Base-by-base conservation (phyloP, 2,113 vertebrate genomes). In the Nothocercus nigrocapillus region DNA sequence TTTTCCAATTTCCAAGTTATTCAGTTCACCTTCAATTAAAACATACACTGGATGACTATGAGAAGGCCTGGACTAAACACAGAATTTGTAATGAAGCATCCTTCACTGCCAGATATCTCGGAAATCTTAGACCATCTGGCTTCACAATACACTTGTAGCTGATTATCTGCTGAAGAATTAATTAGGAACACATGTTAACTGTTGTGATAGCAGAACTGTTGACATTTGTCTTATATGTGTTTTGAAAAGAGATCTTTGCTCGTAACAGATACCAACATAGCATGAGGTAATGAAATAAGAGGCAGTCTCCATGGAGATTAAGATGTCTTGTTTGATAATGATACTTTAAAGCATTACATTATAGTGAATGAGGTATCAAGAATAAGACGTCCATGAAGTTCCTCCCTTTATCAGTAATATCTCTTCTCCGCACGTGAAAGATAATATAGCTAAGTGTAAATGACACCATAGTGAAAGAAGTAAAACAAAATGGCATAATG, bases 91-190 rank as follows among this genome's bases (percentile, higher is more conserved):
- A 91, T 59, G 54, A 93, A 72, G 4, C 17, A 44, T 94, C 19
- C 17, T 64, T 85, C 36, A 34, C 16, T 92, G 49, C 42, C 83
- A 62, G 20, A 90, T 92, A 86, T 68, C n/a, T 77, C 85, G 38
- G 28, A 88, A 94, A 86, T 96, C 47, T 90, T 91, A 82, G 62
- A 34, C 51, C 72, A 76, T 93, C 64, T 95, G 69, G 19, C 91
- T 97, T 93, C 66, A 93, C 13, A 49, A 72, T 44, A 42, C 34
- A 86, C 32, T 89, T 88, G 27, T 64, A 75, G 51, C 42, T 91
- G 89, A 72, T 94, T 89, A 92, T 69, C 61, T 95, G 34, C 51
- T 92, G 83, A 91, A 75, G 58, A 95, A 96, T 85, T 81, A 95
- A 90, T 93, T 89, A 94, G 40, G 40, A 94, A 90, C 38, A 89